These are phyloP conservation scores for Macroramphosus scolopax DNA, from an alignment of 2,797 vertebrate genomes.

Conservation along the genomic window DNA sequence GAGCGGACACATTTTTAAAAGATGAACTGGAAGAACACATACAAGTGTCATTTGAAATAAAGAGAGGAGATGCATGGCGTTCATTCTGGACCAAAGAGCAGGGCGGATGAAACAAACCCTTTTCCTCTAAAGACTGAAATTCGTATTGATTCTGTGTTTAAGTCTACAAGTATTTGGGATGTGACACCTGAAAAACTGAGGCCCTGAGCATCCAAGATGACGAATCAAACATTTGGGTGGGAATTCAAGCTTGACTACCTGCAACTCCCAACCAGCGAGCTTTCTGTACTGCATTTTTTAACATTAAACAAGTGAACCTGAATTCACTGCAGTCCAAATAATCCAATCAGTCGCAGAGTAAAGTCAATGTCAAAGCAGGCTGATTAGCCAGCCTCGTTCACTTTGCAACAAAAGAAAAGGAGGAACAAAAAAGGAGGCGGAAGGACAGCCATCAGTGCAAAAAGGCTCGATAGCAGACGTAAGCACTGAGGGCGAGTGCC, in stretches of 20 bases:
- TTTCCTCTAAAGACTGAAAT: slow-evolving; percentile 39
- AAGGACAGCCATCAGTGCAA: slow-evolving; percentile 84
- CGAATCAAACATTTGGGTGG: slow-evolving; percentile 38
- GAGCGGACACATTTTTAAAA: slow-evolving; percentile 24
- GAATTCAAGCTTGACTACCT: slow-evolving; percentile 18
- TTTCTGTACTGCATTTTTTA: slow-evolving; percentile 37
- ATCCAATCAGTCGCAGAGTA: slow-evolving; percentile 42
- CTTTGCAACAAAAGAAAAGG: slow-evolving; percentile 41
- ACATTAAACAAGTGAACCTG: slow-evolving; percentile 51
- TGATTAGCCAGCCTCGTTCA: slow-evolving; percentile 41
- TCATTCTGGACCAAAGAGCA: slow-evolving; percentile 37
- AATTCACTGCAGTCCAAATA: slow-evolving; percentile 45
- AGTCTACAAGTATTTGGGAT: slow-evolving; percentile 47
- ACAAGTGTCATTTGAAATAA: slow-evolving; percentile 52
- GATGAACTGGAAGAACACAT: slow-evolving; percentile 56
- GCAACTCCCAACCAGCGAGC: slow-evolving; percentile 8
- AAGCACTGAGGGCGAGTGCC: slow-evolving; percentile 86
- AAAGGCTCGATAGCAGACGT: slow-evolving; percentile 91
- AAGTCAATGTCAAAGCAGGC: slow-evolving; percentile 50
- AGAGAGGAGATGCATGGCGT: slow-evolving; percentile 21
- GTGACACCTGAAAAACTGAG: slow-evolving; percentile 75
- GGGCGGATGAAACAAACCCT: slow-evolving; percentile 25
- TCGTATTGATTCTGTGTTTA: slow-evolving; percentile 42
- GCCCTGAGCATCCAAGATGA: slow-evolving; percentile 77
- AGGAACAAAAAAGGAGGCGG: slow-evolving; percentile 23